phyloP scores from a whole-genome alignment of 2,113 vertebrate genomes.

The Ailuropoda melanoleuca region DNA sequence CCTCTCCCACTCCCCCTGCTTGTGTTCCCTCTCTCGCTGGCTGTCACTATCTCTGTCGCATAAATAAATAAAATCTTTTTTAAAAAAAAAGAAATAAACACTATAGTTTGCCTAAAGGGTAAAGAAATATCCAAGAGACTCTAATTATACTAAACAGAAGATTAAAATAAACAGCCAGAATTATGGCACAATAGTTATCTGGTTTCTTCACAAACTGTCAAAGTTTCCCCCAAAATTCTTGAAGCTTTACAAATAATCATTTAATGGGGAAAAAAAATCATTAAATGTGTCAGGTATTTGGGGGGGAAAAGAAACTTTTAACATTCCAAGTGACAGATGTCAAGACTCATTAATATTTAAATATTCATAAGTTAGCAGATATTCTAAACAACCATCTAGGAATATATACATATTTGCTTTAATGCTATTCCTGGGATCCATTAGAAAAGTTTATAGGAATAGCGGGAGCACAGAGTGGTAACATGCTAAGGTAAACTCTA shows the following conservation, averaged over 20 bases:
- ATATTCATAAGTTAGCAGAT: constrained; percentile 71
- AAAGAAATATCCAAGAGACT: constrained; percentile 35
- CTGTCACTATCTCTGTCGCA: too few relatives aligned
- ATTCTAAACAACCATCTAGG: constrained; percentile 50
- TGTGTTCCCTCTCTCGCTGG: too few relatives aligned
- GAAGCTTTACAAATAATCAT: constrained; percentile 61
- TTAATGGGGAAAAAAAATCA: constrained; percentile 54
- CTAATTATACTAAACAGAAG: constrained; percentile 55
- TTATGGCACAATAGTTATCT: constrained; percentile 24
- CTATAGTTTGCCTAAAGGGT: not conserved
- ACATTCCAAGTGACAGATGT: constrained; percentile 74
- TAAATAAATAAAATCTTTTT: too few relatives aligned
- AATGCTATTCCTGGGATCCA: constrained; percentile 23
- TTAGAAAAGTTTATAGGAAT: not conserved
- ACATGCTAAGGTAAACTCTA: not conserved
- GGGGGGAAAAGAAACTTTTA: constrained; percentile 42
- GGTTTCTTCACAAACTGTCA: constrained; percentile 48
- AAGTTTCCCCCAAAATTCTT: constrained; percentile 58
- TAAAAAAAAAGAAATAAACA: constrained; percentile 51
- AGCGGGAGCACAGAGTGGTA: not conserved
- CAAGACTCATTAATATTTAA: constrained; percentile 71
- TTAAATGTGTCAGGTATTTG: constrained; percentile 67
- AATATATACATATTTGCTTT: constrained; percentile 51
- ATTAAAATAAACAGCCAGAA: constrained; percentile 46
- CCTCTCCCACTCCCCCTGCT: too few relatives aligned